These are phyloP conservation scores for Dendronephthya gigantea DNA, from an alignment of 64 coral and sea anemone species.

Conservation along the genomic window DNA sequence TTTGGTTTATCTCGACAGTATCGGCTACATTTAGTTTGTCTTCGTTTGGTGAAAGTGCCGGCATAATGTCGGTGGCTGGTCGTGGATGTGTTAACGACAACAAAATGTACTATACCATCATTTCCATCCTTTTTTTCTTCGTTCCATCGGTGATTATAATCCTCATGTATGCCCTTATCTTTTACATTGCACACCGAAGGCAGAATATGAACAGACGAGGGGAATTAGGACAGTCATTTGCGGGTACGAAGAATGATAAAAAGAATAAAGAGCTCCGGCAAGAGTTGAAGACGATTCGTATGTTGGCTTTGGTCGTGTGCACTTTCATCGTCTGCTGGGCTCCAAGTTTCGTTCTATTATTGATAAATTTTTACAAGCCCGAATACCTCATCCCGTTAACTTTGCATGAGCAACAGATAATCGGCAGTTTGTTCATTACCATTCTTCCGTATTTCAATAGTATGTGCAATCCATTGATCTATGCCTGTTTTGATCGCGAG, in stretches of 20 bases:
- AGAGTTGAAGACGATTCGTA: background rate
- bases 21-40: constrained; percentile 20
- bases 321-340: background rate
- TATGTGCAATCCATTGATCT: constrained; percentile 5
- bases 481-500: constrained; percentile 7
- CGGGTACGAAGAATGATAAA: too few species aligned
- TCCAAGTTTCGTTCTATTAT: background rate
- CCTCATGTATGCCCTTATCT: background rate
- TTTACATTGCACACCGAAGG: constrained; percentile 2
- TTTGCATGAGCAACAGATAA: background rate
- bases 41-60: constrained; percentile 22
- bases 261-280: background rate
- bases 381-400: background rate
- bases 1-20: constrained; percentile 29
- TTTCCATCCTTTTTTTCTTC: constrained; percentile 11
- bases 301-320: background rate
- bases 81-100: constrained; percentile 28
- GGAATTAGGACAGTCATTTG: background rate
- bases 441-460: background rate
- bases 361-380: background rate
- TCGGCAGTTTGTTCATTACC: background rate
- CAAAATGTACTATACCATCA: constrained; percentile 3
- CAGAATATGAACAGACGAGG: background rate
- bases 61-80: constrained; percentile 3
- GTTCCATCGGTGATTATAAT: background rate